Evolutionary conservation across 2,888 invertebrate genomes (phyloP).

Genomic region (Spisula solida): DNA sequence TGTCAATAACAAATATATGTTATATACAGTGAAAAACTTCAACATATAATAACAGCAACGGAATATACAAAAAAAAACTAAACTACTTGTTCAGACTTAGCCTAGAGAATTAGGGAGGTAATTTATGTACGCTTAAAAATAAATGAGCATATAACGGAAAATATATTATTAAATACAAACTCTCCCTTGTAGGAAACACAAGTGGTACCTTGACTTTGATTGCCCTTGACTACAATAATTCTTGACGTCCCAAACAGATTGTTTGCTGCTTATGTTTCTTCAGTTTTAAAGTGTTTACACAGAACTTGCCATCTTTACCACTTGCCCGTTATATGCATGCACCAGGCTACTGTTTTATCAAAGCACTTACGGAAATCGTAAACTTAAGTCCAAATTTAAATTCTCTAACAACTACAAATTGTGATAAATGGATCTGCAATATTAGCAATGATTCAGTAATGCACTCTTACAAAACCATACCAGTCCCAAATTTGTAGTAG

Average conservation of each 20-base stretch:
- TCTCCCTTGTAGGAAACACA: not conserved
- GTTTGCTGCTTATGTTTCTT: not conserved
- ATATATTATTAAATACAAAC: not conserved
- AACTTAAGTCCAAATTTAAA: too few relatives aligned
- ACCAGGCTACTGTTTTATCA: too few relatives aligned
- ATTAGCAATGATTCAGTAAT: too few relatives aligned
- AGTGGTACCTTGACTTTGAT: not conserved
- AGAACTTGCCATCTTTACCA: not conserved
- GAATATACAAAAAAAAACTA: slow-evolving; percentile 25
- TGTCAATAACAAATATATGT: slow-evolving; percentile 45
- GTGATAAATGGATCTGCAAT: too few relatives aligned
- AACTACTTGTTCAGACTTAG: slow-evolving; percentile 12
- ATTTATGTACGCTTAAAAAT: not conserved
- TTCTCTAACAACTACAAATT: too few relatives aligned
- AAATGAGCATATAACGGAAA: not conserved
- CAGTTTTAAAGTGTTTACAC: not conserved
- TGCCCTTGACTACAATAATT: slow-evolving; percentile 7
- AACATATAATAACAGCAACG: slow-evolving; percentile 40
- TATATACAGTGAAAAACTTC: slow-evolving; percentile 41
- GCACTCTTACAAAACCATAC: too few relatives aligned
- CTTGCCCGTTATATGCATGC: too few relatives aligned
- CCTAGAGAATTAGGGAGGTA: slow-evolving; percentile 5
- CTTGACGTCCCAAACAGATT: not conserved
- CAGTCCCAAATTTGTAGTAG: too few relatives aligned
- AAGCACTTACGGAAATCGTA: too few relatives aligned